Base-by-base conservation (phyloP, 2,113 vertebrate genomes). In the Notothenia rossii region DNA sequence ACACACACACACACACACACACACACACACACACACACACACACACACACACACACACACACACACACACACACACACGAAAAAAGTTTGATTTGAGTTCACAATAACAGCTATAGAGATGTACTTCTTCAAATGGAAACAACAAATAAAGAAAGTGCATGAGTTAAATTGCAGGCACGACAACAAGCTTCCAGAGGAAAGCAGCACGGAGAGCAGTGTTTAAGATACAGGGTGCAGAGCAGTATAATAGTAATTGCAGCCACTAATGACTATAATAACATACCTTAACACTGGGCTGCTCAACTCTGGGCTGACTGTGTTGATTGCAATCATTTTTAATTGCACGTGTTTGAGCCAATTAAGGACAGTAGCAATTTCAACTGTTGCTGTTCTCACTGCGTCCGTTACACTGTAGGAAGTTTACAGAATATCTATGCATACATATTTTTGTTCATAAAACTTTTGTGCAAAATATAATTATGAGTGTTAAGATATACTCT, bases 241-340 rank as follows among this genome's bases (percentile, higher is more conserved):
- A 75, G 76, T 87, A 76, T 90, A 84, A 89, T 87, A 80, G 81
- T 91, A 91, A 94, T 94, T 93, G 92, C 76, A 86, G 82, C 59
- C 78, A 85, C 91, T 92, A 92, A 94, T 92, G 92, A 94, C 89
- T 83, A 94, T 93, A 94, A 95, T 94, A 92, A 91, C 89, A 92
- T 89, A 94, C 86, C 92, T 94, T 92, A 94, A 85, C 89, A 90
- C 88, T 87, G 86, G 90, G 86, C 91, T 68, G 90, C 85, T 87
- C 82, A 91, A 93, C 91, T 86, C 86, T 93, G 89, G 55, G 90
- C 86, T 71, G 85, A 81, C 78, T 89, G 11, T 81, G 88, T 82
- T 94, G 93, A 95, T 94, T 93, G 93, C 94, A 94, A 94, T 94
- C 94, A 94, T 91, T 85, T 87, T 84, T 94, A 94, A 94, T 94